phyloP scores from a whole-genome alignment of 2,888 invertebrate species.

The Cephus nigrinus region DNA sequence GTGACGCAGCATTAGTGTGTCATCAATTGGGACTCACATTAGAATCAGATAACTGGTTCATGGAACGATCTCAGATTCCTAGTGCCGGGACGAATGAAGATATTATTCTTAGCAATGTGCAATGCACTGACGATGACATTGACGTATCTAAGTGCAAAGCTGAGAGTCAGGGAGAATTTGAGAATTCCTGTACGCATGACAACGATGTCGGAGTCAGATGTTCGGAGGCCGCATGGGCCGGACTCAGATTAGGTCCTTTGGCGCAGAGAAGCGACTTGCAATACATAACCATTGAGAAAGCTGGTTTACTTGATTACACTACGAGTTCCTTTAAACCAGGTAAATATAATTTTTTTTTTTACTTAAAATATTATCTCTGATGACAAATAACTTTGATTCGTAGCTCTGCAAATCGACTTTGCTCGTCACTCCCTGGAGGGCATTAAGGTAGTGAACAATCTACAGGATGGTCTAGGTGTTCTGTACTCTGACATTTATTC shows the following conservation, averaged over 20 bases:
- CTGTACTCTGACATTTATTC: constrained; percentile 95
- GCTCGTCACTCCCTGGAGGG: constrained; percentile 85
- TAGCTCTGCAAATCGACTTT: constrained; percentile 88
- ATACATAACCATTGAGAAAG: constrained; percentile 88
- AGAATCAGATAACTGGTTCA: constrained; percentile 91
- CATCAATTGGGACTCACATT: constrained; percentile 93
- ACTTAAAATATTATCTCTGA: background rate
- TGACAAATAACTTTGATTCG: constrained; percentile 6
- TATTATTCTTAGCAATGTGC: constrained; percentile 86
- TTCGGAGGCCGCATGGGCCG: constrained; percentile 94
- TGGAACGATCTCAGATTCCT: constrained; percentile 86
- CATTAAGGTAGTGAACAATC: constrained; percentile 84
- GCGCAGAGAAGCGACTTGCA: constrained; percentile 89
- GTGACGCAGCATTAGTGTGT: constrained; percentile 92
- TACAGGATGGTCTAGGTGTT: constrained; percentile 93
- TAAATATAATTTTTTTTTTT: constrained; percentile 32
- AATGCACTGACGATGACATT: constrained; percentile 89
- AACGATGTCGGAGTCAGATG: constrained; percentile 91
- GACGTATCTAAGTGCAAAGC: constrained; percentile 90
- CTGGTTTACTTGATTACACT: constrained; percentile 93
- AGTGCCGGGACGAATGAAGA: constrained; percentile 80
- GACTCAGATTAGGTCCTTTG: constrained; percentile 88
- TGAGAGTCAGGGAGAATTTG: constrained; percentile 82
- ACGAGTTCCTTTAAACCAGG: constrained; percentile 86
- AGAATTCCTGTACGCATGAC: constrained; percentile 88